A percentile compares a stretch with the other conserved stretches of the same genome.
Evolutionary conservation across 2,113 vertebrate species (phyloP).

Genomic region (Lota lota): DNA sequence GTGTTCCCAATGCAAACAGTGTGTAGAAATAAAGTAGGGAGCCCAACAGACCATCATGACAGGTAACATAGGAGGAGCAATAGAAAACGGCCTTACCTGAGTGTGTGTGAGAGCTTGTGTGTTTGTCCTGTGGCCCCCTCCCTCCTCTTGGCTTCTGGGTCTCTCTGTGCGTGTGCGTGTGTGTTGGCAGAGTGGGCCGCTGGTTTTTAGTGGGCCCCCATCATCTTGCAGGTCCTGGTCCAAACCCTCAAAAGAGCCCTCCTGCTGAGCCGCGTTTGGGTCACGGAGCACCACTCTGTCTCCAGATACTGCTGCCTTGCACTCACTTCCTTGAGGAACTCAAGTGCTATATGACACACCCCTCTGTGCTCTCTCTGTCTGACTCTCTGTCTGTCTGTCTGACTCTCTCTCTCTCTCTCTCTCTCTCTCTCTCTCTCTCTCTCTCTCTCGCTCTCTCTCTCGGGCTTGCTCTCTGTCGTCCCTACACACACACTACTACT

Average conservation of each 20-base stretch:
- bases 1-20: no score
- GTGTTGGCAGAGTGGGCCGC: constrained; percentile 49
- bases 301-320: constrained; percentile 71
- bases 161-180: constrained; percentile 33
- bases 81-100: constrained; percentile 60
- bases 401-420: constrained; percentile 13
- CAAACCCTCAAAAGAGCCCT: constrained; percentile 24
- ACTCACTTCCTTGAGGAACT: constrained; percentile 85
- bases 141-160: constrained; percentile 55
- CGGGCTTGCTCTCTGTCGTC: not conserved
- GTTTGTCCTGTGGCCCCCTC: constrained; percentile 40
- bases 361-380: constrained; percentile 45
- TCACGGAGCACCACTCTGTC: constrained; percentile 38
- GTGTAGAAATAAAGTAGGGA: no score
- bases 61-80: constrained; percentile 21
- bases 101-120: constrained; percentile 19
- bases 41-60: no score
- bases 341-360: constrained; percentile 78
- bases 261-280: constrained; percentile 42
- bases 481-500: not conserved
- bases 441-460: constrained; percentile 25
- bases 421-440: constrained; percentile 29
- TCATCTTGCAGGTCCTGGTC: constrained; percentile 24
- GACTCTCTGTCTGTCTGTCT: constrained; percentile 35
- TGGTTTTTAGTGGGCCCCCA: constrained; percentile 33